Evolutionary conservation across 2,113 vertebrate species (phyloP), one percentile per base, ranked within the genome.

Genomic region (Pterocles gutturalis): DNA sequence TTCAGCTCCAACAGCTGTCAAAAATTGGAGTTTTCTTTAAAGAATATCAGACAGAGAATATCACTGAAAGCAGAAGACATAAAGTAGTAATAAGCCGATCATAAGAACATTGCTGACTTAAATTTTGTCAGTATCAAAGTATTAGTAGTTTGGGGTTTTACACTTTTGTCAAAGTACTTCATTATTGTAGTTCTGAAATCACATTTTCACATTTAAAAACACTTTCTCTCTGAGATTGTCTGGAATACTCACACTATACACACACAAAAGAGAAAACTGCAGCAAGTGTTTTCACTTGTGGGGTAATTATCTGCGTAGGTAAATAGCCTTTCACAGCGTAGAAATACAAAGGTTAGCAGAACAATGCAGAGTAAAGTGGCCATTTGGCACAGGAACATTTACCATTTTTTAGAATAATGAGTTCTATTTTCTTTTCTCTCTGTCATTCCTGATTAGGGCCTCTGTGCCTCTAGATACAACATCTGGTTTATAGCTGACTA

Each of bases 251-350:
- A 93, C 48, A 81, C 49, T 49, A 33, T 9, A 38, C 8, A 29
- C 4, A 78, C 24, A 95, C 49, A 91, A 77, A 91, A 82, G 87
- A 53, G 26, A 89, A 94, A 87, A 90, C 66, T 45, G 57, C 70
- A 93, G 73, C 69, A 97, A 94, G 78, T 58, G 48, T 82, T 94
- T 95, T 96, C 82, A 82, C 43, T 93, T 87, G 83, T 82, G 57
- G 65, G 34, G 28, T 90, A 94, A 94, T 95, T 77, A 91, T 93
- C 73, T 62, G 36, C 64, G 61, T 46, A 71, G 65, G 65, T 78
- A 94, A 96, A 93, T 25, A 94, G 89, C 24, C 62, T 73, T 95
- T 62, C 64, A 29, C 46, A 79, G 61, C n/a, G 38, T n/a, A 78
- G 69, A 86, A 92, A 93, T 73, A 94, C 51, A 78, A 83, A 82